A percentile compares a stretch with the other conserved stretches of the same genome.
Evolutionary conservation across 2,888 invertebrate genomes (phyloP).

Genomic region (Nezara viridula): DNA sequence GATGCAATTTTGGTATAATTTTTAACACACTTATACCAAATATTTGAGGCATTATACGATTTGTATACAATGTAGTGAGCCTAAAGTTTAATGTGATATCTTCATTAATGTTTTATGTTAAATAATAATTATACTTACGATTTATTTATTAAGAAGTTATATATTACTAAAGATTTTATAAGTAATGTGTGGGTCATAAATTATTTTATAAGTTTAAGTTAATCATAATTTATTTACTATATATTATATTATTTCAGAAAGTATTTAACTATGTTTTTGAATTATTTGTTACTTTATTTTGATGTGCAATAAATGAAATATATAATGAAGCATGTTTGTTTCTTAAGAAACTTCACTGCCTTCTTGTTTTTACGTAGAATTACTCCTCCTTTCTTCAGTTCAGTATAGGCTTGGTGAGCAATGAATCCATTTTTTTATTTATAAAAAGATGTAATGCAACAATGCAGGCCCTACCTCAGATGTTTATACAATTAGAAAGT

Average conservation of each 20-base stretch:
- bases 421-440: too few species aligned
- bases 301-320: slow-evolving; percentile 19
- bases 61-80: slow-evolving; percentile 39
- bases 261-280: not conserved
- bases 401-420: too few species aligned
- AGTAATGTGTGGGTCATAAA: slow-evolving; percentile 6
- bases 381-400: not conserved
- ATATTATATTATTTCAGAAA: not conserved
- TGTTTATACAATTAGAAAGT: too few species aligned
- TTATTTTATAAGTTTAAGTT: slow-evolving; percentile 5
- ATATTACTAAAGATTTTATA: slow-evolving; percentile 6
- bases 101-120: not conserved
- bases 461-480: too few species aligned
- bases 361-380: not conserved
- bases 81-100: slow-evolving; percentile 3
- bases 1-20: slow-evolving; percentile 12
- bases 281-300: slow-evolving; percentile 22
- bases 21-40: not conserved
- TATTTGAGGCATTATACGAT: slow-evolving; percentile 33
- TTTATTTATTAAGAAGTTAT: slow-evolving; percentile 37
- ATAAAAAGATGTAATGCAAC: too few species aligned
- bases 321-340: not conserved
- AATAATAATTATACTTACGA: not conserved
- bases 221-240: not conserved
- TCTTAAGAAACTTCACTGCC: not conserved